Evolutionary conservation across 2,113 vertebrate species (phyloP), one percentile per base, ranked within the genome.

Genomic region (Capreolus pygargus): DNA sequence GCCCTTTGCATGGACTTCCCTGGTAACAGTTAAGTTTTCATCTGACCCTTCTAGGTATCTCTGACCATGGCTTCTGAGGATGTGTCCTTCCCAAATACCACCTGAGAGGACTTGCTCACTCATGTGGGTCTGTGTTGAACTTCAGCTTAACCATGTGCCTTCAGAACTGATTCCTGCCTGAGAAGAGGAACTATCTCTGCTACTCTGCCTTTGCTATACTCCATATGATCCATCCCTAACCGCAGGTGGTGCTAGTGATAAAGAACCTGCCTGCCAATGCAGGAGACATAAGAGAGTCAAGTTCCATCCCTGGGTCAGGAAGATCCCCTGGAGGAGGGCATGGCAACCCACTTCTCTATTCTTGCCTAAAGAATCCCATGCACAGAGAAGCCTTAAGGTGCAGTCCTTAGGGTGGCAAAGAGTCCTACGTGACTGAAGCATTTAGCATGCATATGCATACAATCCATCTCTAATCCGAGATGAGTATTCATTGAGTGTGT

Each of bases 391-490:
- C 19, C 67, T 39, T 74, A 39, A 16, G 33, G 1, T n/a, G 61
- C 33, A n/a, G 4, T n/a, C 61, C 33, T 67, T n/a, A 67, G 67
- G 11, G n/a, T 70, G 19, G n/a, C 67, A 74, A 74, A 1, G 2
- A 70, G 67, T 70, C 1, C 0, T 23, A 12, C 19, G 5, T 13
- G n/a, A 74, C 19, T 74, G 21, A 74, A 39, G 67, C 5, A 13
- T 21, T 39, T 74, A 74, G 67, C 67, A 39, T 0, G 10, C n/a
- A 25, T 6, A 12, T 2, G 0, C 67, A 39, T 74, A 39, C 0
- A 30, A 33, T 55, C 15, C 14, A 87, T 30, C 39, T 67, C 27
- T 61, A 27, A 50, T 54, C 28, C 1, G 14, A 83, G 12, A 55
- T 36, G n/a, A 28, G 5, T 89, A 13, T n/a, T 67, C 57, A n/a